Evolutionary conservation across 2,113 vertebrate species (phyloP).

Genomic region (Protobothrops flavoviridis): DNA sequence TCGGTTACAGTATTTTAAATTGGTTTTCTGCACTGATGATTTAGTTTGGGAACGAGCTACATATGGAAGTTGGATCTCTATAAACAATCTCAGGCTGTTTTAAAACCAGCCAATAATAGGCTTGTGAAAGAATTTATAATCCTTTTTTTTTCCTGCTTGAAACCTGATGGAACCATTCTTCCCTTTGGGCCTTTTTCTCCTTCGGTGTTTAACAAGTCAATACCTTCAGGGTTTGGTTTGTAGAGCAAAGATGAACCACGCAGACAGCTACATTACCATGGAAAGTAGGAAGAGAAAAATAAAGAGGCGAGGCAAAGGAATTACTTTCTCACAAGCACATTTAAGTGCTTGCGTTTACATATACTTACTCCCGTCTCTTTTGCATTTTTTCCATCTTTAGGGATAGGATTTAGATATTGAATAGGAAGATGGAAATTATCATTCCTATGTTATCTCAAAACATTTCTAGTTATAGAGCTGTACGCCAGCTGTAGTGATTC

Average conservation of each 20-base stretch:
- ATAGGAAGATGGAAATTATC: background rate
- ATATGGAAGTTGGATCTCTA: background rate
- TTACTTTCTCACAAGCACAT: background rate
- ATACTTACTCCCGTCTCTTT: background rate
- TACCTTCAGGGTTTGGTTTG: constrained; percentile 1
- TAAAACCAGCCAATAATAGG: background rate
- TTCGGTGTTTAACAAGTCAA: constrained; percentile 23
- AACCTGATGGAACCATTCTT: background rate
- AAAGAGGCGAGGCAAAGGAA: background rate
- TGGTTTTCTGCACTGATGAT: background rate
- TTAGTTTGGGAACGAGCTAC: background rate
- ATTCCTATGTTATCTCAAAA: background rate
- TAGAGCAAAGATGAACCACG: background rate
- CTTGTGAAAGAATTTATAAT: background rate
- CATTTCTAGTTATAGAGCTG: background rate
- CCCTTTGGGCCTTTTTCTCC: background rate
- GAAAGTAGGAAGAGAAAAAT: background rate
- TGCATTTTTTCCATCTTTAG: background rate
- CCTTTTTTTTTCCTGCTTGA: background rate
- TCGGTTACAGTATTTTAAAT: background rate
- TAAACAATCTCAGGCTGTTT: background rate
- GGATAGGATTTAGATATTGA: background rate
- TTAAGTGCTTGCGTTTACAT: background rate
- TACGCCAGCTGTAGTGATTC: too few species aligned
- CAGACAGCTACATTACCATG: background rate